Percentiles rank a stretch among this genome's conserved stretches.
Evolutionary conservation across 2,888 invertebrate genomes (phyloP).

Genomic region (Aelia acuminata): DNA sequence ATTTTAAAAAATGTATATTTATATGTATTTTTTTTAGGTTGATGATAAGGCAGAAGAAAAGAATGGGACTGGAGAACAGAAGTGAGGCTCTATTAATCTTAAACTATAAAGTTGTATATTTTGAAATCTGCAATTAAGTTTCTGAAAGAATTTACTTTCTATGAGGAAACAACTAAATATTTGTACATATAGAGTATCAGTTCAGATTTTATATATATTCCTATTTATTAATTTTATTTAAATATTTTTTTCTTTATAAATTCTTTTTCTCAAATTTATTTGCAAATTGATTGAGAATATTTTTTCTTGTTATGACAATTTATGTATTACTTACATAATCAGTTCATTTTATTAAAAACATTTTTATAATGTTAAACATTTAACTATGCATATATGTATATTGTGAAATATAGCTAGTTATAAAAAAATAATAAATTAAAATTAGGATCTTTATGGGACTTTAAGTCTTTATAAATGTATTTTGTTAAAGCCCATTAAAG

Average conservation of each 20-base stretch:
- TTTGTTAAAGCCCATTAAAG: slow-evolving; percentile 13
- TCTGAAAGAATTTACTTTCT: slow-evolving; percentile 34
- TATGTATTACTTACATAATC: slow-evolving; percentile 10
- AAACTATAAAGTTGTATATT: slow-evolving; percentile 53
- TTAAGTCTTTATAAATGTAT: not conserved
- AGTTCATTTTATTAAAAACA: not conserved
- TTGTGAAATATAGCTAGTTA: slow-evolving; percentile 51
- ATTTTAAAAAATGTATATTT: too few relatives aligned
- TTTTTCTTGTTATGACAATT: slow-evolving; percentile 40
- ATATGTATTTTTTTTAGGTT: slow-evolving; percentile 58
- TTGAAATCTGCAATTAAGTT: slow-evolving; percentile 50
- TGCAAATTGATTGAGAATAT: not conserved
- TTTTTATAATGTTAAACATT: slow-evolving; percentile 20
- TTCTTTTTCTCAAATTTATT: not conserved
- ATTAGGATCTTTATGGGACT: not conserved
- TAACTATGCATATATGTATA: slow-evolving; percentile 35
- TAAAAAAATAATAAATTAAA: slow-evolving; percentile 2
- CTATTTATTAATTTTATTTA: slow-evolving; percentile 17
- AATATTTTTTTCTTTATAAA: not conserved
- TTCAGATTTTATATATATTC: slow-evolving; percentile 45
- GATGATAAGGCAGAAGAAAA: slow-evolving; percentile 49
- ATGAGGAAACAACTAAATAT: slow-evolving; percentile 2
- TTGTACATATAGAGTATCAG: slow-evolving; percentile 44
- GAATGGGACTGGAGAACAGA: slow-evolving; percentile 60
- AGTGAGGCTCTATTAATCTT: slow-evolving; percentile 58